Evolutionary conservation across 2,797 vertebrate species (phyloP), one percentile per base, ranked within the genome.

Genomic region (Silurus lanzhouensis): DNA sequence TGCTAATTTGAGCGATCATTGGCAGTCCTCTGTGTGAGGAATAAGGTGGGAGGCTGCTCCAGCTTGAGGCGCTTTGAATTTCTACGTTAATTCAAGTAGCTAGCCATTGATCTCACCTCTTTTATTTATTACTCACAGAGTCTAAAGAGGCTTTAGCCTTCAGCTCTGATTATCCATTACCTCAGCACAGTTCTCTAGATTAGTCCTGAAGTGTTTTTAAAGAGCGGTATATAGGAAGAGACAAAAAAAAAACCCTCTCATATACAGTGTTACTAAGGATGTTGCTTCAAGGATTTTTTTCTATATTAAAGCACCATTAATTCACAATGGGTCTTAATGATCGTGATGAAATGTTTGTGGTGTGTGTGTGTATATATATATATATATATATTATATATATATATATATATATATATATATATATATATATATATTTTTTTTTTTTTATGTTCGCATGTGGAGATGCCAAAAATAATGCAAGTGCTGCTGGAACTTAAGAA

Each of bases 251-350:
- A 38, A 55, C 52, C n/a, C 63, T 70, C 76, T 89, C 83, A 60
- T 88, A 83, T 82, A 85, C 3, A 4, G 38, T 38, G 38, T 91
- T 85, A 74, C 48, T 84, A 82, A 76, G 85, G 88, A 87, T 87
- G 90, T 87, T 80, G 83, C 83, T 90, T 90, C 80, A 86, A 88
- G 87, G 87, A 81, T 88, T 87, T 86, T 64, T 14, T 9, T 38
- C 60, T 14, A 66, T 86, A 81, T 81, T 72, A 27, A 89, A n/a
- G 60, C 63, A 83, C 86, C 84, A 79, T 1, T 87, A 84, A 78
- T 85, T 81, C 82, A 6, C 2, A 77, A 77, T 20, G 19, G 71
- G 14, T 85, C 72, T 82, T 61, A 25, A 13, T 64, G 85, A 90
- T 88, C 86, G 85, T 89, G 55, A 86, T 90, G 89, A 89, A 76